These are phyloP conservation scores for Xanthorhoe spadicearia DNA, from an alignment of 2,888 invertebrate genomes.

Conservation along the genomic window DNA sequence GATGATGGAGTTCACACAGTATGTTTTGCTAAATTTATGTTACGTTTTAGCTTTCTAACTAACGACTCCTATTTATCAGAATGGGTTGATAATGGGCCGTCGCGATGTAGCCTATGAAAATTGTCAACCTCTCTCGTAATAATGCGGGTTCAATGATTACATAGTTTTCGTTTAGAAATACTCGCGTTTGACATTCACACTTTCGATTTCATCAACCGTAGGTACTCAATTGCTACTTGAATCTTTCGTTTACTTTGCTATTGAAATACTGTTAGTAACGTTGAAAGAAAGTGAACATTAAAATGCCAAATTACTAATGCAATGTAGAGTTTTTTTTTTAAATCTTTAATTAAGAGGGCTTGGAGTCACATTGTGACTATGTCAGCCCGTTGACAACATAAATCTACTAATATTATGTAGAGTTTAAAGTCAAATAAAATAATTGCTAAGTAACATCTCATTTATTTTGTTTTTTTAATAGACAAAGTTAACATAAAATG, in stretches of 20 bases:
- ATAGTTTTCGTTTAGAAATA: not conserved
- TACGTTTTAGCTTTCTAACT: no score
- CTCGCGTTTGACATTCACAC: conserved; percentile 19
- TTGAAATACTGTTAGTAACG: conserved; percentile 13
- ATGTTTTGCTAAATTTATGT: no score
- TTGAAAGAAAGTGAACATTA: conserved; percentile 23
- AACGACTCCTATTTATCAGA: no score
- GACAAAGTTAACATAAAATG: not conserved
- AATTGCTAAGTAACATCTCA: no score
- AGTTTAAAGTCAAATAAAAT: no score
- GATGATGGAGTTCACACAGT: no score
- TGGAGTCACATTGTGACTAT: no score
- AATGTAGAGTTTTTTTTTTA: not conserved
- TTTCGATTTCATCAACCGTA: conserved; percentile 22
- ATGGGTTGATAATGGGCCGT: no score
- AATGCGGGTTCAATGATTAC: not conserved
- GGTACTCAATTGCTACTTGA: conserved; percentile 16
- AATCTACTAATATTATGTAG: not conserved
- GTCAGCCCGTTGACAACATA: no score
- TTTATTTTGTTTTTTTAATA: no score
- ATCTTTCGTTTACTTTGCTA: conserved; percentile 25
- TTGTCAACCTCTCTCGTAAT: not conserved
- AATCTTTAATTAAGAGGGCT: no score
- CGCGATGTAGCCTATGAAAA: no score
- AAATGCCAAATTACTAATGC: conserved; percentile 10